Percentiles rank a stretch among this genome's conserved stretches.
These are phyloP conservation scores for Axis porcinus DNA, from an alignment of 2,113 vertebrate species.

Conservation along the genomic window DNA sequence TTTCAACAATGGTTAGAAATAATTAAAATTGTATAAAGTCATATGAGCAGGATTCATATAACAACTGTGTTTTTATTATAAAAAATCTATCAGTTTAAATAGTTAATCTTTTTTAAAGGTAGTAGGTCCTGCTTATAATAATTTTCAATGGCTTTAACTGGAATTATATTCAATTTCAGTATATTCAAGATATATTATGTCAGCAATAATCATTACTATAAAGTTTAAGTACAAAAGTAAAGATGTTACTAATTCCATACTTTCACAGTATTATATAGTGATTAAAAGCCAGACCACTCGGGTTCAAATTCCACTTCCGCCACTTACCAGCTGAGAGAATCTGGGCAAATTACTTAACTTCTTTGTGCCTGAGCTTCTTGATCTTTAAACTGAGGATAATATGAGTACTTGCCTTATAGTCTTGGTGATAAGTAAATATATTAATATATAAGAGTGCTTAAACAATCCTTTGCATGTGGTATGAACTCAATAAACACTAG, in stretches of 20 bases:
- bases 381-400: not conserved
- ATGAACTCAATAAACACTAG: not conserved
- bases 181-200: not conserved
- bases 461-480: not conserved
- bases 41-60: constrained; percentile 16
- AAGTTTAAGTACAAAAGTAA: constrained; percentile 22
- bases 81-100: constrained; percentile 52
- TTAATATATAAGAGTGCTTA: not conserved
- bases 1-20: constrained; percentile 31
- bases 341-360: not conserved
- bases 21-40: not conserved
- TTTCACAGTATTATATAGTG: not conserved
- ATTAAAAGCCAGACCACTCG: not conserved
- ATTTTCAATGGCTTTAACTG: constrained; percentile 58
- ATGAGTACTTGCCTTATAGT: not conserved
- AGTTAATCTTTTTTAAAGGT: constrained; percentile 66
- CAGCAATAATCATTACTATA: constrained; percentile 1
- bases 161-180: constrained; percentile 54
- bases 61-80: constrained; percentile 42
- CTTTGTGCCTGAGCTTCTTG: not conserved
- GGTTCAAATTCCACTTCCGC: not conserved
- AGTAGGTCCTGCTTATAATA: constrained; percentile 73
- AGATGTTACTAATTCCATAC: not conserved
- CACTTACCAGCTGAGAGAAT: not conserved
- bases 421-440: not conserved